Conservation (phyloP, 2,797 vertebrate species). For the Myoxocephalus aenaeus region DNA sequence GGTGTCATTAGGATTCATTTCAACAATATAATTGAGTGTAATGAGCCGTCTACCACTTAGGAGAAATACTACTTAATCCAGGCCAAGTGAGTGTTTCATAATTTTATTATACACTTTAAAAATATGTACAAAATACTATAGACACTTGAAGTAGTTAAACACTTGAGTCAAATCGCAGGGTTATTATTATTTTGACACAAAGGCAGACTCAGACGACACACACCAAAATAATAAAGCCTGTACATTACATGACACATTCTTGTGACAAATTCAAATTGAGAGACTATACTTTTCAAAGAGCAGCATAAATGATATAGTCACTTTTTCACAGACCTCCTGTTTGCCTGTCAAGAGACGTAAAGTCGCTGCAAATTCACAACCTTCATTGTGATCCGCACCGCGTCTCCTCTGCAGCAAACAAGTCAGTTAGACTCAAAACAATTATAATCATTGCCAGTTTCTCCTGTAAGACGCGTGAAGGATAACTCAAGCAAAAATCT, state of each 20-base stretch:
- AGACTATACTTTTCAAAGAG: conserved; percentile 15
- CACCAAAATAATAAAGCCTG: conserved; percentile 24
- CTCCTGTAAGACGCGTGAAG: not conserved
- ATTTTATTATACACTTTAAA: conserved; percentile 80
- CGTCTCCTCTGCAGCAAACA: not conserved
- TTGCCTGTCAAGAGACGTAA: not conserved
- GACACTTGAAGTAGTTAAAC: conserved; percentile 67
- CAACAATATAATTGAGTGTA: not conserved
- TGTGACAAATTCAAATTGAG: conserved; percentile 16
- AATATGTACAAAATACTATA: conserved; percentile 82
- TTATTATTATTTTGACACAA: conserved; percentile 26
- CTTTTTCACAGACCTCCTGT: conserved; percentile 11
- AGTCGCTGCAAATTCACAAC: not conserved
- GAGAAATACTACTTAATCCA: not conserved
- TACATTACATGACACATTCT: conserved; percentile 21
- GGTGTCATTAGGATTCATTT: not conserved
- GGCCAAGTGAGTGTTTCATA: conserved; percentile 32
- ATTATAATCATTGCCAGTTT: not conserved
- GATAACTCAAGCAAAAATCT: not conserved
- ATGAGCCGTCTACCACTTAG: not conserved
- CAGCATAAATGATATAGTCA: conserved; percentile 12
- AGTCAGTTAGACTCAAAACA: conserved; percentile 7
- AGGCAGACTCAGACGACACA: conserved; percentile 30
- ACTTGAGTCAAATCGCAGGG: conserved; percentile 26
- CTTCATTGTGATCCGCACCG: not conserved